Base-by-base conservation (phyloP, 2,113 vertebrate genomes). In the Hippocampus guttulatus region DNA sequence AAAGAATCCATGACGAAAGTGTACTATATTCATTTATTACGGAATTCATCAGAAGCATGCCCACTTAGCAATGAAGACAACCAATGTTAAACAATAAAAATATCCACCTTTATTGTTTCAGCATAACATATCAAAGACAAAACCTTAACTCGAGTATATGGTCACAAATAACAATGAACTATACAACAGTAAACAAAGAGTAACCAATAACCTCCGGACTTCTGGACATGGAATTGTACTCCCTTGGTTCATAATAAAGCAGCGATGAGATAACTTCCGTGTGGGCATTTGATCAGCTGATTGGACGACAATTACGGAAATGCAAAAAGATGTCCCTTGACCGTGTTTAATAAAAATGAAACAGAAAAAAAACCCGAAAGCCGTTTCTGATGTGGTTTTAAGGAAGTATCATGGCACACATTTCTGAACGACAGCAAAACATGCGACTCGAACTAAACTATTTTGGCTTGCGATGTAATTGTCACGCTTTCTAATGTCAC, bases 21-120 rank as follows among this genome's bases (percentile, higher is more conserved):
- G n/a, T 54, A n/a, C 21, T 21, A 21, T 54, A 23, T 54, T n/a
- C 6, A 5, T 64, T 27, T 38, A 5, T 63, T 11, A 30, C 1
- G 8, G 27, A n/a, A 27, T 7, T 33, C 20, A 12, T 40, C 30
- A 10, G n/a, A n/a, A 38, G n/a, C 10, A 20, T 23, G 14, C n/a
- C 23, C 45, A 49, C 25, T 18, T 47, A 23, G 2, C 45, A 67
- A 81, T 80, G 8, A 80, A 78, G 51, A 82, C 68, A 72, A 41
- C 10, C 25, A 43, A 51, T 27, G 73, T 83, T 75, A 73, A 88
- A 91, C 85, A 88, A 90, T 89, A 91, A 90, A 94, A 92, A 94
- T 93, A 76, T 89, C 92, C 91, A 94, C 87, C 93, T 94, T 98
- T 97, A 96, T 97, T 96, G 92, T 95, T 95, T 91, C 91, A 95